Percentiles rank a stretch among this genome's conserved stretches.
These are phyloP conservation scores for Hycleus cichorii DNA, from an alignment of 1,140 invertebrate species.

Conservation along the genomic window DNA sequence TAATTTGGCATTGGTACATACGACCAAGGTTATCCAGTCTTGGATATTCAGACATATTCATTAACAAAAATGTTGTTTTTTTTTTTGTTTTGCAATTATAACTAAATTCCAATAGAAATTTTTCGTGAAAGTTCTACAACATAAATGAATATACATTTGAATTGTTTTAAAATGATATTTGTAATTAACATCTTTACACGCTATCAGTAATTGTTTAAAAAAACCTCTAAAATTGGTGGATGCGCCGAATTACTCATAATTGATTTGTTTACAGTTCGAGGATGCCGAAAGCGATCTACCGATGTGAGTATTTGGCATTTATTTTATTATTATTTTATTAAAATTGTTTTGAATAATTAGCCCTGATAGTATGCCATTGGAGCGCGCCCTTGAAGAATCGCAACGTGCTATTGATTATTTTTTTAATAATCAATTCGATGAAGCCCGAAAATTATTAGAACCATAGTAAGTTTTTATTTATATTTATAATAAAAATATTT, in stretches of 20 bases:
- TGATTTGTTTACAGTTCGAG: conserved; percentile 19
- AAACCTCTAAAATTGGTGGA: too few species aligned
- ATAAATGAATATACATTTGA: too few species aligned
- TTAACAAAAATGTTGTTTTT: not conserved
- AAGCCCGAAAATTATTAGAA: conserved; percentile 65
- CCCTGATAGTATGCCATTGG: conserved; percentile 49
- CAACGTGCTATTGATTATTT: conserved; percentile 69
- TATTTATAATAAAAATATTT: conserved; percentile 4
- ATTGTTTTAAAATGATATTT: too few species aligned
- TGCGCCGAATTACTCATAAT: not conserved
- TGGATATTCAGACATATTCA: not conserved
- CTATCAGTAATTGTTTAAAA: too few species aligned
- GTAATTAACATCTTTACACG: too few species aligned
- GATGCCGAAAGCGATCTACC: conserved; percentile 24
- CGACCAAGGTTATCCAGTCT: not conserved
- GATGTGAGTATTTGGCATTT: conserved; percentile 9
- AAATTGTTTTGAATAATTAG: conserved; percentile 23
- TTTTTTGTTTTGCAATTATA: not conserved
- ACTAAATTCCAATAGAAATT: too few species aligned
- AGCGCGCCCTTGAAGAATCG: conserved; percentile 59
- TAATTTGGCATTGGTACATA: not conserved
- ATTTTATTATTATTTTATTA: not conserved
- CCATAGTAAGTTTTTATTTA: conserved; percentile 53
- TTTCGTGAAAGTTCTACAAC: too few species aligned
- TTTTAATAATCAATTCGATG: conserved; percentile 82